phyloP scores from a whole-genome alignment of 2,113 vertebrate species.

The Antechinus stuartii region DNA sequence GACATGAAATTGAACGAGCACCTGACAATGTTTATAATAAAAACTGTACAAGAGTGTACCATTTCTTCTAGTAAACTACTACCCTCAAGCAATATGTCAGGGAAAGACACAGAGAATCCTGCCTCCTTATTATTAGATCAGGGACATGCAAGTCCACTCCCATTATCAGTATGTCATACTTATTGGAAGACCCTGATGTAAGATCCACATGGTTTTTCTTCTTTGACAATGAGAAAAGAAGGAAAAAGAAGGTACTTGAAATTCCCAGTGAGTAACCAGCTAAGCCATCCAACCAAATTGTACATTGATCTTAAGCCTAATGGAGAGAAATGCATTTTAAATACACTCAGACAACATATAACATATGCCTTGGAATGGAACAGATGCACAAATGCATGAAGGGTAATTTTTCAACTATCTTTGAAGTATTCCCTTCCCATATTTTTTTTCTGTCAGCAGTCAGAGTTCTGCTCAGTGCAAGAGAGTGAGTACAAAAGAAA shows the following conservation, averaged over 20 bases:
- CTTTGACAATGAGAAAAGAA: background rate
- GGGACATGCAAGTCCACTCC: conserved; percentile 25
- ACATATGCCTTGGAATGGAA: conserved; percentile 35
- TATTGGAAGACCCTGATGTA: conserved; percentile 13
- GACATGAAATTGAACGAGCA: background rate
- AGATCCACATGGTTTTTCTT: conserved; percentile 4
- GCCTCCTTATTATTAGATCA: conserved; percentile 11
- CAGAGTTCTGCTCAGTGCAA: conserved; percentile 1
- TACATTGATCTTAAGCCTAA: conserved; percentile 34
- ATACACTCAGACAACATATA: conserved; percentile 23
- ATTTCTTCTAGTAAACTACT: conserved; percentile 11
- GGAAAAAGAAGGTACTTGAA: conserved; percentile 24
- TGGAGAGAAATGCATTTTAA: conserved; percentile 51
- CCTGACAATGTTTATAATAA: conserved; percentile 29
- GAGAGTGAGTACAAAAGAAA: conserved; percentile 41
- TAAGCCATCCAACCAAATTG: conserved; percentile 41
- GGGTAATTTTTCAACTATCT: conserved; percentile 42
- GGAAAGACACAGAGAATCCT: conserved; percentile 21
- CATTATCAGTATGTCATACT: conserved; percentile 22
- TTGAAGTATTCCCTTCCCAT: conserved; percentile 23
- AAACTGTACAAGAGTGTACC: background rate
- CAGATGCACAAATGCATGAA: conserved; percentile 35
- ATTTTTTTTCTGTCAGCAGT: conserved; percentile 28
- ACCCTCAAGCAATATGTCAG: conserved; percentile 18
- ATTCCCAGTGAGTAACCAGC: conserved; percentile 37